Evolutionary conservation across 2,797 vertebrate species (phyloP), one percentile per base, ranked within the genome.

Genomic region (Chaetodon trifasciatus): DNA sequence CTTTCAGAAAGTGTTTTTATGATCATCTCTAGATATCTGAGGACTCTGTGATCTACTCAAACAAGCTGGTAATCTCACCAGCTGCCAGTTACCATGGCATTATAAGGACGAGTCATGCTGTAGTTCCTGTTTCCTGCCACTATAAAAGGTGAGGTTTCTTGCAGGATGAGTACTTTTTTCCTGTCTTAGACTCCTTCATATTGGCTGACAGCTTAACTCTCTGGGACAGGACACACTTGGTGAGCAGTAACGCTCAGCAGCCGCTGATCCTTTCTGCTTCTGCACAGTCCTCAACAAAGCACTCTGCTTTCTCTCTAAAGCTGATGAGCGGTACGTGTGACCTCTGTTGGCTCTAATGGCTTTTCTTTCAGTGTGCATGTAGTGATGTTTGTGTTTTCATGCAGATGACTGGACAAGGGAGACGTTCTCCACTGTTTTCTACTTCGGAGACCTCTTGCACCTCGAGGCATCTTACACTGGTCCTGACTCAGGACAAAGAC

Each of bases 11-110:
- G 32, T 62, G 17, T 37, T 15, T 47, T 39, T 21, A 3, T 23
- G 2, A 32, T 57, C 4, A 13, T 46, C 5, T 58, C 19, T 4
- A 91, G 89, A 21, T 88, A 1, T 76, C 79, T 21, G 70, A 66
- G 3, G 81, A 91, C 60, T 77, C 23, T 2, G 23, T 91, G 58
- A 86, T 79, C 53, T 92, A 93, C 82, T 86, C 89, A 1, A 92
- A 92, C 82, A 56, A 82, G 44, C 61, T 92, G 83, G 44, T 70
- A 0, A 40, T 87, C 58, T 81, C 67, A 0, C 88, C 86, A n/a
- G 35, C 40, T 52, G 37, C 37, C 28, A 19, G 40, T 17, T 35
- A 46, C 16, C 66, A 49, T 3, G 73, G 68, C 44, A 86, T 91
- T 9, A 85, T 46, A 8, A 90, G 88, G 63, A 37, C 2, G 16